Evolutionary conservation across 1,140 invertebrate species (phyloP), one percentile per base, ranked within the genome.

Genomic region (Aphidius ervi): DNA sequence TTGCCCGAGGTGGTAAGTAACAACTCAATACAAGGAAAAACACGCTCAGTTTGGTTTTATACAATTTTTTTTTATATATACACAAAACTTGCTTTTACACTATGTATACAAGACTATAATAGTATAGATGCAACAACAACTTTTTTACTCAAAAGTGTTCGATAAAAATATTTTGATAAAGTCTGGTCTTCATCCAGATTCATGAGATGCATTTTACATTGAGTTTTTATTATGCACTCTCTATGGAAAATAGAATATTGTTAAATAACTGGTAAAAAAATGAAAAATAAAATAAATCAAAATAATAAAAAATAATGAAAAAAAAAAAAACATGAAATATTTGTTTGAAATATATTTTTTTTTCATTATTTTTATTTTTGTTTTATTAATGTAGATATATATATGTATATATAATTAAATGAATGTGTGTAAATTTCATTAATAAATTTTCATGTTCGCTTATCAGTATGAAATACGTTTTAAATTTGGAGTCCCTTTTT

Each of bases 151-250:
- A 31, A 60, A 50, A 54, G 52, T 46, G 52, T 41, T 7, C 40
- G 58, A 60, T 61, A 56, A 61, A 61, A 61, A 61, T 61, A 61
- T 61, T 61, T 61, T 56, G 54, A 61, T 61, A 61, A 41, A 43
- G 31, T 41, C 48, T 41, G 37, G 59, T 46, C 53, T 61, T 61
- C 59, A 61, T 61, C 53, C 59, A 61, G 59, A 61, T 61, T 61
- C 59, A 61, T 61, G 59, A 61, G 59, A 23, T 31, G 40, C 52
- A 43, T 61, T 61, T 61, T 47, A 61, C 59, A 49, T 49, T 49
- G 31, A 41, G 49, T 59, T 37, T 58, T 61, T 37, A 46, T 52
- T 31, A 43, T 56, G 49, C 49, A 61, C 43, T 61, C 56, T 60
- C 31, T 50, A 31, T 45, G 40, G 45, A 61, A 61, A 56, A 56